Conservation (phyloP, 2,113 vertebrate species). For the Dicrurus megarhynchus region DNA sequence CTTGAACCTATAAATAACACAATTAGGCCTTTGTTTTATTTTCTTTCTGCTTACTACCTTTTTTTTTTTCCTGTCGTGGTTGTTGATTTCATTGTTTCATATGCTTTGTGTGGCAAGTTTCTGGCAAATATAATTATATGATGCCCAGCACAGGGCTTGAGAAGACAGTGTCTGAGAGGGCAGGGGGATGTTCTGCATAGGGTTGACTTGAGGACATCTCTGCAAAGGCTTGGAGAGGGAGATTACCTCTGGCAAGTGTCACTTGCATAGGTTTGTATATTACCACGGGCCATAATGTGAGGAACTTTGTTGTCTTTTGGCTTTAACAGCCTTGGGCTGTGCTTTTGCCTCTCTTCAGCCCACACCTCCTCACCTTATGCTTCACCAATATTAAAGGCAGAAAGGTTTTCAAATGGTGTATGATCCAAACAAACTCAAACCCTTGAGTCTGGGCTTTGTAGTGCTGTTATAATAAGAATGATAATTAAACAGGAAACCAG, state of each 20-base stretch:
- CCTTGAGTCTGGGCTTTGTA: background rate
- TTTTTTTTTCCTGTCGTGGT: rapidly evolving
- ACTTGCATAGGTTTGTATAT: background rate
- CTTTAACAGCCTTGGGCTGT: background rate
- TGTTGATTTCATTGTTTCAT: background rate
- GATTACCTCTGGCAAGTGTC: background rate
- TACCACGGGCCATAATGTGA: background rate
- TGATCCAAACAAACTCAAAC: background rate
- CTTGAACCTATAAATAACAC: conserved; percentile 68
- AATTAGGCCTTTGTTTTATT: conserved; percentile 36
- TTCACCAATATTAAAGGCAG: background rate
- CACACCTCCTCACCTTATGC: background rate
- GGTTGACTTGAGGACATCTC: background rate
- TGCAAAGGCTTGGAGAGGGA: background rate
- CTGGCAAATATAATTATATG: background rate
- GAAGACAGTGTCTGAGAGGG: background rate
- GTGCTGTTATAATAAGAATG: background rate
- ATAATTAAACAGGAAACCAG: background rate
- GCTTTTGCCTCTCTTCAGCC: background rate
- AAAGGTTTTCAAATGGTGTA: background rate
- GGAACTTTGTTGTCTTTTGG: background rate
- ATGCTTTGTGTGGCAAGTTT: background rate
- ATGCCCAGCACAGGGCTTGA: background rate
- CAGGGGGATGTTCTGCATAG: background rate
- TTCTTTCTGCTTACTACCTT: background rate